These are phyloP conservation scores for Scopus umbretta DNA, from an alignment of 2,113 vertebrate species.

Conservation along the genomic window DNA sequence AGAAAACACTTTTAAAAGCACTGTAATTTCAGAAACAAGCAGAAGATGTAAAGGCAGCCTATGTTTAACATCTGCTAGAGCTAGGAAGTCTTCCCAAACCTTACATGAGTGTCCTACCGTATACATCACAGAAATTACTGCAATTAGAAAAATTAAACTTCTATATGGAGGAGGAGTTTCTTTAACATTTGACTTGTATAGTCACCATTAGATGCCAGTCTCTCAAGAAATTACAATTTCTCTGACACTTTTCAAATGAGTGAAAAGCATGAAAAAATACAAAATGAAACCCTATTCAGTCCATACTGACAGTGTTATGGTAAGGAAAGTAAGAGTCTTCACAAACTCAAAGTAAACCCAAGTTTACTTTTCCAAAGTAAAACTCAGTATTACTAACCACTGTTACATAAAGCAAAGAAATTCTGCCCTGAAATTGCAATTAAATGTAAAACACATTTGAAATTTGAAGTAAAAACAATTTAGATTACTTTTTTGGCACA, in stretches of 20 bases:
- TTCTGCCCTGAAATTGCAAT: background rate
- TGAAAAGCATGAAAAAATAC: background rate
- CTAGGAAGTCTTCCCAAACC: background rate
- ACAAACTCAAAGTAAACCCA: background rate
- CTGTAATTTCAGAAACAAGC: background rate
- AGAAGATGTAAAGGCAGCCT: background rate
- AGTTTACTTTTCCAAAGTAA: background rate
- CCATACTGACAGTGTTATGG: background rate
- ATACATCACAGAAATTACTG: background rate
- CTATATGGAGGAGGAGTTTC: background rate
- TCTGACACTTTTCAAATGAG: background rate
- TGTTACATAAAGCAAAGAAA: background rate
- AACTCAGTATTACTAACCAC: background rate
- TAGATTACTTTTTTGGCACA: background rate
- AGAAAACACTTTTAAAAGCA: background rate
- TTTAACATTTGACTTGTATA: background rate
- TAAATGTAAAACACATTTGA: background rate
- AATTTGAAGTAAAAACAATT: background rate
- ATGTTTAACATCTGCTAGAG: background rate
- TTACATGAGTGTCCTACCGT: background rate
- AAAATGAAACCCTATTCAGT: background rate
- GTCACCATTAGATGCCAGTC: background rate
- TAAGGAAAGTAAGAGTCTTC: background rate
- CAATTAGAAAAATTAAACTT: background rate
- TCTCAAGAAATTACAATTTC: background rate